These are phyloP conservation scores for Epistrophe eligans DNA, from an alignment of 2,888 invertebrate genomes.

Conservation along the genomic window DNA sequence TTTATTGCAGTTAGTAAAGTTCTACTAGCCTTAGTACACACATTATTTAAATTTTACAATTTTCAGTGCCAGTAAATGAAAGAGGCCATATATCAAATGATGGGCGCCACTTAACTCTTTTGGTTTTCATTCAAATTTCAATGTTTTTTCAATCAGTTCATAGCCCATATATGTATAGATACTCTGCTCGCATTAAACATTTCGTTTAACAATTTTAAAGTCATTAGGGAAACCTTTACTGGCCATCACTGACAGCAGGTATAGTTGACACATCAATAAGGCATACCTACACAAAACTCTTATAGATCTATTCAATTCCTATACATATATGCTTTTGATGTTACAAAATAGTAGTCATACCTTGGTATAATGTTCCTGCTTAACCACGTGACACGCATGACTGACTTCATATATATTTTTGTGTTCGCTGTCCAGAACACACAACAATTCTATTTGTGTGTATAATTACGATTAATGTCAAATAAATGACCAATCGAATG, in stretches of 20 bases:
- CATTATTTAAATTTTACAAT: too few species aligned
- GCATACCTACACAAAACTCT: neutral
- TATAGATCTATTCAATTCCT: neutral
- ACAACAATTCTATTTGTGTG: constrained; percentile 8
- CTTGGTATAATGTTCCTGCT: constrained; percentile 15
- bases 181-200: neutral
- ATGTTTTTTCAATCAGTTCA: too few species aligned
- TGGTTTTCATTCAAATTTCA: too few species aligned
- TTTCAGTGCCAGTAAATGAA: too few species aligned
- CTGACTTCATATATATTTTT: neutral
- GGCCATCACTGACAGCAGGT: constrained; percentile 8
- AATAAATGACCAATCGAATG: constrained; percentile 47
- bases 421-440: constrained; percentile 29
- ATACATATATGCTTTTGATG: neutral
- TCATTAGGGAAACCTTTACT: constrained; percentile 1
- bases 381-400: constrained; percentile 43
- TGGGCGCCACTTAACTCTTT: constrained; percentile 6
- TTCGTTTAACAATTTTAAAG: neutral
- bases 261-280: neutral
- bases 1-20: too few species aligned
- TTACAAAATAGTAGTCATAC: neutral
- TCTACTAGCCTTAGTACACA: too few species aligned
- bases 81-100: neutral
- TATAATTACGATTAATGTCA: constrained; percentile 42
- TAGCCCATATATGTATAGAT: too few species aligned